Base-by-base conservation (phyloP, 2,888 invertebrate genomes). In the Drosophila silvestris region DNA sequence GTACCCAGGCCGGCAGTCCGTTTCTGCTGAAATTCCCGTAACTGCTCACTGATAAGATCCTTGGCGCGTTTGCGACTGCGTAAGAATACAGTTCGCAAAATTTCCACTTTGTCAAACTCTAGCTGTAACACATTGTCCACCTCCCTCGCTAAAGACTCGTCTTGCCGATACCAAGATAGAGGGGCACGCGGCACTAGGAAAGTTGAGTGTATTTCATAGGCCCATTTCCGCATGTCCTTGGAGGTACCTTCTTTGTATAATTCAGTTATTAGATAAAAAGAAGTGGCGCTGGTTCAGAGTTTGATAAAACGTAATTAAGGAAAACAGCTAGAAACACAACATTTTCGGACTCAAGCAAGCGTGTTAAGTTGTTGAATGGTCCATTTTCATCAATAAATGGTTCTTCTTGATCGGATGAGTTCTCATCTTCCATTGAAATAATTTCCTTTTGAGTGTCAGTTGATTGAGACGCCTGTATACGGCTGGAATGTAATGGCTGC, bases 171-270 rank as follows among this genome's bases (percentile, higher is more conserved):
- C 93, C 93, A 93, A 7, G 92, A 89, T 22, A 93, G 72, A 12
- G 93, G 93, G 85, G 98, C 97, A 90, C 96, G 96, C 74, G 98
- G 98, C 91, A 98, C 97, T 71, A 98, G 94, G 94, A 99, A 99
- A 91, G 98, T 97, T 82, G 99, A 99, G 94, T 98, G 98, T 91
- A 99, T 98, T 95, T 99, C 99, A 94, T 99, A 99, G 5, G 99
- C 99, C 99, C 99, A 99, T 93, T 98, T 97, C 66, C 98, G 96
- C 95, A 99, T 97, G 91, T 99, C 98, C 94, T 97, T 97, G 64
- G 96, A 95, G 82, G 96, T 96, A 60, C 97, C 97, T 88, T 96
- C 95, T 91, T 97, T 97, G 94, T 97, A 99, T 64, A 97, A 95
- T 92, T 98, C 98, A 75, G 99, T 98, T 91, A 99, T 96, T 82